Evolutionary conservation across 2,888 invertebrate genomes (phyloP), one percentile per base, ranked within the genome.

Genomic region (Zeuzera pyrina): DNA sequence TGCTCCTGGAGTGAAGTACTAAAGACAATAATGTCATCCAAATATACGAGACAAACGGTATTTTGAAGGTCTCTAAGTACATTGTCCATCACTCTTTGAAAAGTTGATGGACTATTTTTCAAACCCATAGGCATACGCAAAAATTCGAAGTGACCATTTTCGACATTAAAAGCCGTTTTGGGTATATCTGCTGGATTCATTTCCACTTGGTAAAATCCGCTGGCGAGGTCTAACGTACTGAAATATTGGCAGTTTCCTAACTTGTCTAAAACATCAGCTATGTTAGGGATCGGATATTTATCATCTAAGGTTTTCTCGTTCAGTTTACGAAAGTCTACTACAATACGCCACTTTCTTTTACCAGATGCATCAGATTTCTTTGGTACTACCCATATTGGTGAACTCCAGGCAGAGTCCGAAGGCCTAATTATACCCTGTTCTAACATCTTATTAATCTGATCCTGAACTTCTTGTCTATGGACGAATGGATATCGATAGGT

Each of bases 231-330:
- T n/a, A 47, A 21, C 1, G 45, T 41, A 0, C 35, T 43, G 16
- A 48, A 46, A 27, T 49, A 49, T 14, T 43, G 39, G 2, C 39
- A 43, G 13, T 39, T 41, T 1, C 42, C 44, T 27, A 49, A 26
- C 25, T 44, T 38, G 25, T 47, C 45, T 5, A 50, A 24, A n/a
- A 5, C 23, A 23, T 49, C 44, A 3, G 31, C 35, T 10, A 49
- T 42, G 14, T 45, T 45, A 2, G 38, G 56, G 13, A 60, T 35
- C 1, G 51, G 55, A 15, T 55, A 60, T 38, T 39, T 46, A 31
- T 62, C 57, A 12, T 45, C 43, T 4, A 55, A 38, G 1, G 52
- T 57, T 33, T 46, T 39, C 77, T 78, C 49, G 68, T 69, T 57
- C 62, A 51, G 30, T 15, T 25, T 21, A 12, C 24, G 7, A 24